Evolutionary conservation across 2,797 vertebrate genomes (phyloP).

Genomic region (Cottoperca gobio): DNA sequence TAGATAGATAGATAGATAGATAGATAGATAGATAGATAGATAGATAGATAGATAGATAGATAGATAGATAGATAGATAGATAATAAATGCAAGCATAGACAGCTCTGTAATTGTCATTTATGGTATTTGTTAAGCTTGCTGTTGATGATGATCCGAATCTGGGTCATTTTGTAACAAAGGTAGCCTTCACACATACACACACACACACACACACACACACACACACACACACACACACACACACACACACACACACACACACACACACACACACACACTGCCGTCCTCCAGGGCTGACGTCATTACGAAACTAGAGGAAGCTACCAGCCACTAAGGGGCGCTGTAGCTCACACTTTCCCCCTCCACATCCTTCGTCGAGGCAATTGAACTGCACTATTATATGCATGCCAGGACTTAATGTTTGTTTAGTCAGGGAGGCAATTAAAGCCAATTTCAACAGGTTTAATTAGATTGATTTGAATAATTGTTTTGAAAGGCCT

Average conservation of each 20-base stretch:
- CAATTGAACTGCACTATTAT: constrained; percentile 60
- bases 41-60: too few species aligned
- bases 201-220: not conserved
- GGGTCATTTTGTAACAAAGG: constrained; percentile 34
- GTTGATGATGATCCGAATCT: constrained; percentile 18
- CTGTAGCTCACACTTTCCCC: constrained; percentile 56
- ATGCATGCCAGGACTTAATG: constrained; percentile 77
- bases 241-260: constrained; percentile 7
- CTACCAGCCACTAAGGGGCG: constrained; percentile 69
- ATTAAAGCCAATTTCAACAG: constrained; percentile 82
- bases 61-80: too few species aligned
- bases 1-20: too few species aligned
- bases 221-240: constrained; percentile 2
- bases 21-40: too few species aligned
- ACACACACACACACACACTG: not conserved
- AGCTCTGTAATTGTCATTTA: not conserved
- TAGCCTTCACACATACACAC: not conserved
- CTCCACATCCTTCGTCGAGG: constrained; percentile 18
- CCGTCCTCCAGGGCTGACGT: constrained; percentile 68
- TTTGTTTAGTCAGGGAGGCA: constrained; percentile 81
- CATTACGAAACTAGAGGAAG: constrained; percentile 54
- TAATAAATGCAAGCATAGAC: not conserved
- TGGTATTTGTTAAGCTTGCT: not conserved
- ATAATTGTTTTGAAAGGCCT: constrained; percentile 81
- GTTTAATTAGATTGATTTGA: constrained; percentile 84